Evolutionary conservation across 2,113 vertebrate genomes (phyloP).

Genomic region (Pseudopipra pipra): DNA sequence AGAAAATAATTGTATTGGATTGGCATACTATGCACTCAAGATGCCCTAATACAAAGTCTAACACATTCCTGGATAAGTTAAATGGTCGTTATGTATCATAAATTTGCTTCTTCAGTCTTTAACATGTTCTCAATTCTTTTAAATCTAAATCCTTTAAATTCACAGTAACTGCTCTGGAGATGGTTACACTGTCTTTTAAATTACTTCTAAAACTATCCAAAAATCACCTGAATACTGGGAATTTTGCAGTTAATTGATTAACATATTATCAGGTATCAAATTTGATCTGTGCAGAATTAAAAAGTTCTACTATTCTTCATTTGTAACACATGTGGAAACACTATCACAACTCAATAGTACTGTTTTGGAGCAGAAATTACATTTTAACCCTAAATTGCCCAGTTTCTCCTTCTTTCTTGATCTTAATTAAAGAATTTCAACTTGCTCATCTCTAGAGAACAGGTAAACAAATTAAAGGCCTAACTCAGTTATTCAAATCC

Average conservation of each 20-base stretch:
- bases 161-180: neutral
- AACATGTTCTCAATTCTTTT: neutral
- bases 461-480: neutral
- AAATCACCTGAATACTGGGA: neutral
- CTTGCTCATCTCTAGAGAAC: neutral
- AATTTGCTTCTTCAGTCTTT: neutral
- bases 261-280: neutral
- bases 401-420: neutral
- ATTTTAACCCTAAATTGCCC: neutral
- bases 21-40: neutral
- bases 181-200: neutral
- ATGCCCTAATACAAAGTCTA: neutral
- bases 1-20: neutral
- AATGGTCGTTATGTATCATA: neutral
- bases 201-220: neutral
- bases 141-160: neutral
- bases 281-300: neutral
- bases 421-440: neutral
- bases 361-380: neutral
- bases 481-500: neutral
- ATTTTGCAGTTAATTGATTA: neutral
- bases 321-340: neutral
- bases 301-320: neutral
- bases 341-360: neutral
- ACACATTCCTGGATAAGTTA: neutral